Evolutionary conservation across 2,113 vertebrate genomes (phyloP), one percentile per base, ranked within the genome.

Genomic region (Pseudolaguvia tuberculata): DNA sequence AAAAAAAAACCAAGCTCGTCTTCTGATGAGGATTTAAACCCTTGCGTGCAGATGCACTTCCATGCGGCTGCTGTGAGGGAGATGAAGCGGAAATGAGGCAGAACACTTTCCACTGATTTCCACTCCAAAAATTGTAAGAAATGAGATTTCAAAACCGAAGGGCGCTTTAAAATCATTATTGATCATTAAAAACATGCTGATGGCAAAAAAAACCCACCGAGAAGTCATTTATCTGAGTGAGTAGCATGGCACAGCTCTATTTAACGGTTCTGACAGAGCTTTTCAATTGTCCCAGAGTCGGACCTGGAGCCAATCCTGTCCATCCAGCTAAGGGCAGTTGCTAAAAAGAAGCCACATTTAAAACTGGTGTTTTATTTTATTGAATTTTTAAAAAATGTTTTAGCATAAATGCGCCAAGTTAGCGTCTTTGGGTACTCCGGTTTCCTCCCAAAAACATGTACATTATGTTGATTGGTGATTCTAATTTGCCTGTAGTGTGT

Each of bases 31-130:
- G n/a, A n/a, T n/a, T n/a, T n/a, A n/a, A n/a, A n/a, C n/a, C n/a
- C n/a, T n/a, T n/a, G n/a, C n/a, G n/a, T n/a, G n/a, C n/a, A n/a
- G n/a, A n/a, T n/a, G n/a, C n/a, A n/a, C n/a, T n/a, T n/a, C n/a
- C n/a, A 39, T 18, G 21, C 65, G 70, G 55, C 70, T 15, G 72
- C 63, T 66, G 63, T 27, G 63, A 66, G 63, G 63, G 63, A 66
- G 63, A 66, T 50, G 63, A 66, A 66, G 63, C 63, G 11, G 57
- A 78, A 70, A 76, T 70, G 55, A 76, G 65, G 66, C 74, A 61
- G 55, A 69, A 69, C 55, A 70, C 65, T 61, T 76, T 25, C 72
- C 31, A 53, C 59, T 42, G 59, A 45, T 12, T 72, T 59, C 31
- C 31, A 29, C 75, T 47, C n/a, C 25, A 53, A 51, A 66, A n/a